Base-by-base conservation (phyloP, 2,113 vertebrate species). In the Pogona vitticeps region DNA sequence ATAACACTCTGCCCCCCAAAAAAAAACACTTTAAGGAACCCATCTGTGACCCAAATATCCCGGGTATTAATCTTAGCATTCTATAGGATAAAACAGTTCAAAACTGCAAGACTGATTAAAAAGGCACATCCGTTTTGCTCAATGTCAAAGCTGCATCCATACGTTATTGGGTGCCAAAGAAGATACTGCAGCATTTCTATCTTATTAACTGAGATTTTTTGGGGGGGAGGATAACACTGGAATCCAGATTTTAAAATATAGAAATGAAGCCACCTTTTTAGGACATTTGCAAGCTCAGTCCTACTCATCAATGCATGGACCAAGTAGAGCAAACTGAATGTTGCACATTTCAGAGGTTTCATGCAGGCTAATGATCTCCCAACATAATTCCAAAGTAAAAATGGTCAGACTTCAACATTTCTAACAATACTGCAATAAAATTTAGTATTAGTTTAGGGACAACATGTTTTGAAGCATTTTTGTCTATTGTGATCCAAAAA, bases 121-220 rank as follows among this genome's bases (percentile, higher is more conserved):
- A 95, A 76, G 88, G 14, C 84, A 90, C 28, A 89, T 17, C 84
- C 84, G 76, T 76, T 82, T 83, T 89, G 91, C 80, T 93, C 95
- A 96, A 91, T 95, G 93, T 96, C 95, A 95, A 91, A 93, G 91
- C 95, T 91, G 84, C 52, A 89, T 88, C 94, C 9, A 18, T 90
- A 91, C 76, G 92, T 13, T 82, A 93, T 77, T 10, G 80, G 72
- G 86, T 93, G 92, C 91, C 88, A 91, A 80, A 94, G 83, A 90
- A 94, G 94, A 94, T 87, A 92, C 94, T 94, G 92, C 93, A 94
- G 90, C 76, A 86, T 89, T 93, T 80, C 88, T 87, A 84, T 92
- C 78, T 95, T 90, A 91, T 85, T 86, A 91, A 87, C 2, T 33
- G 90, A 65, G 61, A 52, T 52, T 52, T 52, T 52, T 63, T 81